phyloP scores from a whole-genome alignment of 2,113 vertebrate genomes.

The Conger conger region DNA sequence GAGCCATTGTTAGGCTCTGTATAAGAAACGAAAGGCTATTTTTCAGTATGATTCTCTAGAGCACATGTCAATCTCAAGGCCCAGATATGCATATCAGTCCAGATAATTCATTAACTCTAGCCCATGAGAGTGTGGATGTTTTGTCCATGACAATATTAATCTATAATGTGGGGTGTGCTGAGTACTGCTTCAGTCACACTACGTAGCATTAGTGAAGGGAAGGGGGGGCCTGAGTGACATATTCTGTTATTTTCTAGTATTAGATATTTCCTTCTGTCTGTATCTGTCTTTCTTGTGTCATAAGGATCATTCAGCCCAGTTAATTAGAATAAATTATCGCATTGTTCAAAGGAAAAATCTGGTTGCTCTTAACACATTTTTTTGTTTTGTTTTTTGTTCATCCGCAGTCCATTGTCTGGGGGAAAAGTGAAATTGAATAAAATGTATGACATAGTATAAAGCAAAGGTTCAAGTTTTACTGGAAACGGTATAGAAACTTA shows the following conservation, averaged over 20 bases:
- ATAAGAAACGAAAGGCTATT: neutral
- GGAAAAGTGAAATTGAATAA: neutral
- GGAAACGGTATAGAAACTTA: neutral
- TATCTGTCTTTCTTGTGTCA: neutral
- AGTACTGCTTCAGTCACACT: too few species aligned
- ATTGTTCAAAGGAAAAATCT: slow-evolving; percentile 1
- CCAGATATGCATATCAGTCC: neutral
- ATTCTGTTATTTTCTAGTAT: neutral
- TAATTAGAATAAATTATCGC: slow-evolving; percentile 1
- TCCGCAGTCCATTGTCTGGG: neutral
- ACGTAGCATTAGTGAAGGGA: too few species aligned
- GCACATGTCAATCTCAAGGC: neutral
- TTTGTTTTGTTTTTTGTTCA: too few species aligned
- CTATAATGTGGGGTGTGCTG: too few species aligned
- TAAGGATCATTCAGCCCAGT: neutral
- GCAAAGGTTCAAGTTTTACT: neutral
- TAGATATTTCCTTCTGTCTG: neutral
- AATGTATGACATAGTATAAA: slow-evolving; percentile 6
- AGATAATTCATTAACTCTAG: neutral
- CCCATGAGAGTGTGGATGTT: too few species aligned
- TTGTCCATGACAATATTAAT: too few species aligned
- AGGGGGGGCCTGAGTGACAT: neutral
- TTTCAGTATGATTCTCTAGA: neutral
- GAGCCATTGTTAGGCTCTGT: neutral
- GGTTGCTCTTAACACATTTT: neutral